A percentile compares a stretch with the other conserved stretches of the same genome.
Evolutionary conservation across 2,888 invertebrate genomes (phyloP).

Genomic region (Acrobasis suavella): DNA sequence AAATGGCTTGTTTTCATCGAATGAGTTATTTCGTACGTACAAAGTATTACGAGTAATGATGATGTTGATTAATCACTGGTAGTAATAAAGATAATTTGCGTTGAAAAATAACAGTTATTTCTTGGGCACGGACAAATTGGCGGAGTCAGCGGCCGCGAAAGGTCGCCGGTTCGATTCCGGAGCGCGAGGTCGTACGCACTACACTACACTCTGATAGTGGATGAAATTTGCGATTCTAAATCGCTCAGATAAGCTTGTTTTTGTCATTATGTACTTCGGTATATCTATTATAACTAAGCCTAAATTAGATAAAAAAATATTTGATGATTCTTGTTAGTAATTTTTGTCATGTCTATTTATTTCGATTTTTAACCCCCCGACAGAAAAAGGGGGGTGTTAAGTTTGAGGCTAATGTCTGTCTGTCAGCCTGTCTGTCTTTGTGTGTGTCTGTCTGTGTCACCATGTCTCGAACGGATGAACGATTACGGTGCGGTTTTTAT

Average conservation of each 20-base stretch:
- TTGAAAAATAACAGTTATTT: slow-evolving; percentile 4
- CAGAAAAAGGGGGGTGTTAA: too few species aligned
- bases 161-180: slow-evolving; percentile 20
- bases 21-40: neutral
- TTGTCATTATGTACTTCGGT: neutral
- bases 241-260: neutral
- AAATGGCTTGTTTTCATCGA: neutral
- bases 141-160: slow-evolving; percentile 6
- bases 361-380: too few species aligned
- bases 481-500: too few species aligned
- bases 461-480: too few species aligned
- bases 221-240: neutral
- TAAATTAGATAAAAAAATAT: too few species aligned
- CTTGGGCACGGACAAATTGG: slow-evolving; percentile 7
- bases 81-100: slow-evolving; percentile 8
- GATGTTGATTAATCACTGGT: slow-evolving; percentile 1
- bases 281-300: too few species aligned
- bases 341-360: too few species aligned
- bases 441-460: too few species aligned
- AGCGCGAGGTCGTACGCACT: slow-evolving; percentile 8
- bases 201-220: neutral
- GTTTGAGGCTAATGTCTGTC: too few species aligned
- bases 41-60: neutral
- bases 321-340: too few species aligned
- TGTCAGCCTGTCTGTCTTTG: too few species aligned